Conservation (phyloP, 2,888 invertebrate genomes). For the Drosophila tripunctata region DNA sequence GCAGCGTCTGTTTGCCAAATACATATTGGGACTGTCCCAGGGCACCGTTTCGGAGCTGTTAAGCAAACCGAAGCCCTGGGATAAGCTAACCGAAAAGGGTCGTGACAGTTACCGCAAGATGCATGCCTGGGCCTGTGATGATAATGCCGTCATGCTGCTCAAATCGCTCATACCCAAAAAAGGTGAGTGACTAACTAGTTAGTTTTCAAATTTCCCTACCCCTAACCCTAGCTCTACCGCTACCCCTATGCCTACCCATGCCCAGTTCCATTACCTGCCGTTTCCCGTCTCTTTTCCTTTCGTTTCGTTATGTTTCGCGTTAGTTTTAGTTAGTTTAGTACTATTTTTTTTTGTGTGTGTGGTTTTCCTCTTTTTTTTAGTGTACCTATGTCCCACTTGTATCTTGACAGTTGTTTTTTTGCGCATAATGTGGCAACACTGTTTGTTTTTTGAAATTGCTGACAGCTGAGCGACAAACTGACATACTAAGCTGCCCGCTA, state of each 20-base stretch:
- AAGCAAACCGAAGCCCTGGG: conserved; percentile 99
- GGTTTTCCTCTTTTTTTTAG: too few relatives aligned
- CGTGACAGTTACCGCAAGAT: conserved; percentile 99
- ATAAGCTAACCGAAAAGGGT: conserved; percentile 99
- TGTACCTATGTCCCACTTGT: not conserved
- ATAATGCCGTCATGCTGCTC: conserved; percentile 97
- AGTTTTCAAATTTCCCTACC: too few relatives aligned
- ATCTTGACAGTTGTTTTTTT: not conserved
- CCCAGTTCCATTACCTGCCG: conserved; percentile 4
- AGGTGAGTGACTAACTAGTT: conserved; percentile 88
- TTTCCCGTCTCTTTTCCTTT: conserved; percentile 1
- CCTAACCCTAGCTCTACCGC: too few relatives aligned
- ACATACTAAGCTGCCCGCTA: conserved; percentile 19
- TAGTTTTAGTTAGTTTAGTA: conserved; percentile 1
- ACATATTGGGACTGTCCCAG: conserved; percentile 97
- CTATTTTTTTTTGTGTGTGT: not conserved
- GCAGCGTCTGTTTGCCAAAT: conserved; percentile 98
- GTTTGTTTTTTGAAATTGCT: not conserved
- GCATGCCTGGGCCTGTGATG: conserved; percentile 99
- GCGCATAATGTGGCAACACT: not conserved
- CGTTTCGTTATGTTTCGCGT: too few relatives aligned
- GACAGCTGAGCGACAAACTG: conserved; percentile 14
- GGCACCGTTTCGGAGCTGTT: conserved; percentile 99
- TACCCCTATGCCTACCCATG: too few relatives aligned
- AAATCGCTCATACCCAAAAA: conserved; percentile 99